Evolutionary conservation across 2,797 vertebrate genomes (phyloP), one percentile per base, ranked within the genome.

Genomic region (Acanthopagrus latus): DNA sequence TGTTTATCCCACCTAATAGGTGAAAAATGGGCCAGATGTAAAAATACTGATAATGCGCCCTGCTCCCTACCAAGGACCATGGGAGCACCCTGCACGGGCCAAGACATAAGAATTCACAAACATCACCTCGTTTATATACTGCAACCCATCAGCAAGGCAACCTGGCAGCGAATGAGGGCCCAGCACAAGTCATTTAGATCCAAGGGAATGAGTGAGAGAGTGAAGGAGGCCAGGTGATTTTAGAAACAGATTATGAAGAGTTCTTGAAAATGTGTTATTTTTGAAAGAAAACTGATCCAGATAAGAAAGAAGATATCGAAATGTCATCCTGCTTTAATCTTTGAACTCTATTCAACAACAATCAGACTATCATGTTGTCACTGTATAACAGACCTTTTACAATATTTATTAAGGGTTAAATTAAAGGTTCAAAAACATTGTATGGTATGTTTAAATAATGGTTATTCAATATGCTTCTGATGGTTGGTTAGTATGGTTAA

Each of bases 41-140:
- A 57, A 86, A 86, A 77, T 27, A 38, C 74, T 51, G 55, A 51
- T 65, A 41, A 20, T 65, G 68, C 47, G 64, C 86, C 59, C 57
- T 60, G 76, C 44, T 78, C 71, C 72, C 55, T 27, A n/a, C 59
- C 9, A 41, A 77, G 78, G 76, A 76, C 67, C 7, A 50, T 46
- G 27, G 65, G 77, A 88, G 71, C 59, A 44, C 65, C 76, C 68
- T 91, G 84, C 87, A 86, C 86, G 44, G 66, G 78, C 63, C 82
- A 75, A 84, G 78, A 94, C 92, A 96, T 91, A 91, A 91, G 93
- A 96, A 97, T 95, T 88, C 83, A 81, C 92, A 89, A 90, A 91
- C 80, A 87, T 94, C 84, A 79, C 85, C 89, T 18, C 72, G 81
- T 95, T 94, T 92, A 89, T 91, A 83, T 91, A 86, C 89, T 74